Evolutionary conservation across 2,113 vertebrate genomes (phyloP).

Genomic region (Hippocampus guttulatus): DNA sequence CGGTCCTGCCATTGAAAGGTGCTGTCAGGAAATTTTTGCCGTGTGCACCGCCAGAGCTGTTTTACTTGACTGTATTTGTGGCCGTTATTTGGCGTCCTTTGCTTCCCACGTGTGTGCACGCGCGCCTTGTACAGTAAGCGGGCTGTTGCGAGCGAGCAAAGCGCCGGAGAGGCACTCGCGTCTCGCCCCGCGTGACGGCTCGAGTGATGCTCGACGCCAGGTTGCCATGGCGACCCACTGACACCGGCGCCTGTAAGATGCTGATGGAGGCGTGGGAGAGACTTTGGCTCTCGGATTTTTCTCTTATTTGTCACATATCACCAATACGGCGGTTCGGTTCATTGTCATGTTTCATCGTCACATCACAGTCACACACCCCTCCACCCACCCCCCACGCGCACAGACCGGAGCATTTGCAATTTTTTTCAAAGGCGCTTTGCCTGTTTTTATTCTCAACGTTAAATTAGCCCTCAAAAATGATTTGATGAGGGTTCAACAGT

Average conservation of each 20-base stretch:
- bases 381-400: too few species aligned
- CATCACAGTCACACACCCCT: too few species aligned
- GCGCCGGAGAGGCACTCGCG: neutral
- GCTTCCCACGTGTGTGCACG: neutral
- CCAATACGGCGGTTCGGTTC: too few species aligned
- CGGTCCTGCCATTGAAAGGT: neutral
- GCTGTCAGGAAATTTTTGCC: neutral
- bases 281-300: too few species aligned
- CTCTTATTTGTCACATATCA: too few species aligned
- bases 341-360: too few species aligned
- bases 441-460: too few species aligned
- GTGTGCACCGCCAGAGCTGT: slow-evolving; percentile 10
- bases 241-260: slow-evolving; percentile 12
- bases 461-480: too few species aligned
- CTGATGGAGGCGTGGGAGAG: neutral
- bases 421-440: too few species aligned
- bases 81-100: neutral
- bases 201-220: neutral
- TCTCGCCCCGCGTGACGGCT: slow-evolving; percentile 34
- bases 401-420: too few species aligned
- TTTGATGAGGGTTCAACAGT: too few species aligned
- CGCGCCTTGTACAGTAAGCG: neutral
- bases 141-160: neutral
- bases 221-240: slow-evolving; percentile 50
- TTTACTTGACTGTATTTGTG: neutral